phyloP scores from a whole-genome alignment of 2,797 vertebrate species.

The Mastacembelus armatus region DNA sequence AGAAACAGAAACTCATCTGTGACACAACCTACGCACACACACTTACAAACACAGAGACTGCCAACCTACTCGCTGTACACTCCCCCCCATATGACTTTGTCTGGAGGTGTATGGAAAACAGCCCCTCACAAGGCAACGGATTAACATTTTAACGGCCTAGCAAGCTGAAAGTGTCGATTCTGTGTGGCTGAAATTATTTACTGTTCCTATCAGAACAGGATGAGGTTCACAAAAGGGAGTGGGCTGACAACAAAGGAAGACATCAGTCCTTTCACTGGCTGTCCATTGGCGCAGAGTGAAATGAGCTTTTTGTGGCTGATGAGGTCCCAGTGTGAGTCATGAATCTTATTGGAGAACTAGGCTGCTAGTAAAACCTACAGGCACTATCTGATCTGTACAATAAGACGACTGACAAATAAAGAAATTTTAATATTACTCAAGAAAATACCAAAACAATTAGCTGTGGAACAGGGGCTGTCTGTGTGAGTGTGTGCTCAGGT shows the following conservation, averaged over 20 bases:
- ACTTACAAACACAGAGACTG: background rate
- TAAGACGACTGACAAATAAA: constrained; percentile 7
- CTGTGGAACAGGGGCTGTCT: background rate
- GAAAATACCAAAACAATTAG: constrained; percentile 33
- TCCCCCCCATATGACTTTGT: constrained; percentile 39
- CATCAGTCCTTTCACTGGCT: constrained; percentile 42
- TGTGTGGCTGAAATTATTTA: constrained; percentile 54
- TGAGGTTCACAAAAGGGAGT: constrained; percentile 23
- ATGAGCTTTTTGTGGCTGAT: constrained; percentile 26
- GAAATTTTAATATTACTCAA: constrained; percentile 28
- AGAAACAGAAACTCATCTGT: constrained; percentile 11
- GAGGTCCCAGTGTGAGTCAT: constrained; percentile 11
- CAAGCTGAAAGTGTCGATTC: constrained; percentile 47
- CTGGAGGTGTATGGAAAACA: constrained; percentile 45
- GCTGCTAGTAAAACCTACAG: constrained; percentile 25
- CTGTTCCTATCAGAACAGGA: constrained; percentile 46
- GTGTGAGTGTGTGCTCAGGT: constrained; percentile 28
- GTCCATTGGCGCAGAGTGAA: constrained; percentile 26
- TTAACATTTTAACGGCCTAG: constrained; percentile 65
- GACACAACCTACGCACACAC: background rate
- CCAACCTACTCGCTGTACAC: background rate
- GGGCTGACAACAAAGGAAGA: constrained; percentile 9
- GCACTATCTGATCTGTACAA: constrained; percentile 6
- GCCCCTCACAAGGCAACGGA: too few relatives aligned
- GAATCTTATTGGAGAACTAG: constrained; percentile 18